A percentile compares a stretch with the other conserved stretches of the same genome.
These are phyloP conservation scores for Gymnoscopelus braueri DNA, from an alignment of 2,797 vertebrate genomes.

Conservation along the genomic window DNA sequence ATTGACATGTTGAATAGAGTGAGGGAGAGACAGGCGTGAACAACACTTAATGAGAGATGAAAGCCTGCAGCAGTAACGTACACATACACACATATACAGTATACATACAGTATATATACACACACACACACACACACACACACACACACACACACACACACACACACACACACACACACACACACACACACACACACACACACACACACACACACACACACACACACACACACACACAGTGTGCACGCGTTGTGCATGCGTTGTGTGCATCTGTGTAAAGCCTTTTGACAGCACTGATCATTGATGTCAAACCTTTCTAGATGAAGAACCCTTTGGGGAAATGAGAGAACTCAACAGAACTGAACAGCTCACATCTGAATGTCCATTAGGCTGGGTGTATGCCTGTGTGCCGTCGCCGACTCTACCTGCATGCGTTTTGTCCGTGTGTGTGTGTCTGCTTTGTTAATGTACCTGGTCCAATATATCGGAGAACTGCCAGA, in stretches of 20 bases:
- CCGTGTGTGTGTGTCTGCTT: not conserved
- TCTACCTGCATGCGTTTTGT: not conserved
- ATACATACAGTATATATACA: too few relatives aligned
- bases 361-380: conserved; percentile 18
- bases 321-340: conserved; percentile 24
- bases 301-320: conserved; percentile 19
- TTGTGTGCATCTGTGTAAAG: not conserved
- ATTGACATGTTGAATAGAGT: conserved; percentile 69
- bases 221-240: too few relatives aligned
- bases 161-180: too few relatives aligned
- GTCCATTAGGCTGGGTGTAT: not conserved
- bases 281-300: conserved; percentile 27
- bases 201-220: too few relatives aligned
- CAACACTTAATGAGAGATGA: conserved; percentile 65
- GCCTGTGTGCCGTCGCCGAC: too few relatives aligned
- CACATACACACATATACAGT: too few relatives aligned
- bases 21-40: conserved; percentile 53
- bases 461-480: conserved; percentile 84
- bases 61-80: conserved; percentile 31
- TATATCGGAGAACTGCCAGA: conserved; percentile 92
- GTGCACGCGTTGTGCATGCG: too few relatives aligned
- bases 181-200: too few relatives aligned
- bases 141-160: too few relatives aligned
- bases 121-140: too few relatives aligned
- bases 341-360: conserved; percentile 2